Conservation (phyloP, 2,797 vertebrate genomes). For the Spea hammondii region DNA sequence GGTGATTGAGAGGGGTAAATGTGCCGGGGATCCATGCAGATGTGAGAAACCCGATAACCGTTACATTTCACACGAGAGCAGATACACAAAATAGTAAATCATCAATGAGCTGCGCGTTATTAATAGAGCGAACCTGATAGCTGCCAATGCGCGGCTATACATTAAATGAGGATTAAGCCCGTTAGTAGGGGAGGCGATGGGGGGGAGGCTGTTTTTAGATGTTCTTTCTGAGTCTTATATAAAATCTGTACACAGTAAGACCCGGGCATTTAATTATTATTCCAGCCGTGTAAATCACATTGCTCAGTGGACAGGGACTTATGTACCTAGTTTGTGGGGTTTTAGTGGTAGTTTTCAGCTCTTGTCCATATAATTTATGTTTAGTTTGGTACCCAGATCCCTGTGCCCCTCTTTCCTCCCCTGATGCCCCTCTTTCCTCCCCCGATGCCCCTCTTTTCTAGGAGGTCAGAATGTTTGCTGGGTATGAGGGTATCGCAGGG, state of each 20-base stretch:
- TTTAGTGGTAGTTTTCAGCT: no score
- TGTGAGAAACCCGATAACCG: constrained; percentile 29
- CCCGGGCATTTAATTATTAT: constrained; percentile 9
- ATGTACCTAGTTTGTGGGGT: no score
- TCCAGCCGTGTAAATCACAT: no score
- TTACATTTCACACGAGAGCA: constrained; percentile 17
- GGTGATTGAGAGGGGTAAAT: neutral
- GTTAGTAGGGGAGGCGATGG: neutral
- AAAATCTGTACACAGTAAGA: constrained; percentile 20
- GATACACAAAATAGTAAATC: constrained; percentile 43
- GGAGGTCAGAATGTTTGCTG: no score
- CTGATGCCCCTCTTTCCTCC: no score
- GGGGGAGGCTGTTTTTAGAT: constrained; percentile 31
- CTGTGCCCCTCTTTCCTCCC: no score
- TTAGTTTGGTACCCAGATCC: no score
- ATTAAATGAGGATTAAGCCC: constrained; percentile 35
- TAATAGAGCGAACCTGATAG: constrained; percentile 39
- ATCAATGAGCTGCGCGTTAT: constrained; percentile 34
- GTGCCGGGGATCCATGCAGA: neutral
- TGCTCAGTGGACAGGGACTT: no score
- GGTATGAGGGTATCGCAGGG: no score
- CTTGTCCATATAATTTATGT: no score
- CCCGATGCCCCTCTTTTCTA: no score
- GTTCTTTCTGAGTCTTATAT: constrained; percentile 2
- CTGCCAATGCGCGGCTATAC: constrained; percentile 9